A percentile compares a stretch with the other conserved stretches of the same genome.
Evolutionary conservation across 2,888 invertebrate species (phyloP).

Genomic region (Anthophora plumipes): DNA sequence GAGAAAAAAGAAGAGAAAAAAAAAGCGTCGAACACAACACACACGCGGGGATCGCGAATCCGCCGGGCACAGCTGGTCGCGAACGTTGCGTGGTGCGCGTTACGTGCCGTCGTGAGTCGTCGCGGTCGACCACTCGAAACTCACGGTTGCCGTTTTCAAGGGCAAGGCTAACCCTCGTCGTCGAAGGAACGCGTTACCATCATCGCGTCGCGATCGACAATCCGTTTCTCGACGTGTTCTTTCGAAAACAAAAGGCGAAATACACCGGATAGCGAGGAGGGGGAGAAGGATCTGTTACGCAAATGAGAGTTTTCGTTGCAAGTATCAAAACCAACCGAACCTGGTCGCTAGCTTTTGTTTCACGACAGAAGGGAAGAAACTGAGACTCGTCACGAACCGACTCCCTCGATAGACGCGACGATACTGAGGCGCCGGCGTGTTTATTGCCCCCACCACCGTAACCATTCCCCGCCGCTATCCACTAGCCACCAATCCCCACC

Average conservation of each 20-base stretch:
- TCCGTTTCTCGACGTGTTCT: no score
- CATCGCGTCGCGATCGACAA: background rate
- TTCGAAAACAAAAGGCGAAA: no score
- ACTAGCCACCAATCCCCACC: conserved; percentile 16
- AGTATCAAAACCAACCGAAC: background rate
- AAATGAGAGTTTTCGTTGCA: conserved; percentile 3
- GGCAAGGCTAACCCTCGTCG: conserved; percentile 64
- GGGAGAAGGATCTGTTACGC: no score
- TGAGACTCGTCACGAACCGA: conserved; percentile 56
- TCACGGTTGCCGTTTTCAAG: conserved; percentile 49
- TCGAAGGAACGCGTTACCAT: conserved; percentile 34
- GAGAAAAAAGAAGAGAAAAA: background rate
- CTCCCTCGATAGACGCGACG: conserved; percentile 75
- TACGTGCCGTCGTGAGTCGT: background rate
- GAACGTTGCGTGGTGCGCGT: conserved; percentile 45
- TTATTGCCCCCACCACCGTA: conserved; percentile 73
- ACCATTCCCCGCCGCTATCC: conserved; percentile 36
- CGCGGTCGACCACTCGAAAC: conserved; percentile 43
- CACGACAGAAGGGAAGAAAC: conserved; percentile 10
- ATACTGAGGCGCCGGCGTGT: conserved; percentile 83
- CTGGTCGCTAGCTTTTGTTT: conserved; percentile 41
- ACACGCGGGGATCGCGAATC: conserved; percentile 45
- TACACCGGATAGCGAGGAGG: no score
- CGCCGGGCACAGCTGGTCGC: conserved; percentile 49
- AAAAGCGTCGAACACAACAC: conserved; percentile 55